A percentile compares a stretch with the other conserved stretches of the same genome.
phyloP scores from a whole-genome alignment of 2,113 vertebrate genomes.

The Leptobrachium leishanense region DNA sequence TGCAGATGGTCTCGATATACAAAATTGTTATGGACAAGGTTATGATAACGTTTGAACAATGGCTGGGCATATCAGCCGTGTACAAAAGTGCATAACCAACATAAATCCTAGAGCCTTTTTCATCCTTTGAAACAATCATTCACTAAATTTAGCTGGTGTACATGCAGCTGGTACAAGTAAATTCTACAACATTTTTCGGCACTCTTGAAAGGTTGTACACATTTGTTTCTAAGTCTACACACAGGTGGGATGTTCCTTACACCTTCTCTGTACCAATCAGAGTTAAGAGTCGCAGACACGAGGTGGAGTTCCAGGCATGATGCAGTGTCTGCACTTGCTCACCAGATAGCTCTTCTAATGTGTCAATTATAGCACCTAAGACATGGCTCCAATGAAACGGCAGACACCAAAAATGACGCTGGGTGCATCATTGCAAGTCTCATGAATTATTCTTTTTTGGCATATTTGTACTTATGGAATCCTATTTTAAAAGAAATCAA shows the following conservation, averaged over 20 bases:
- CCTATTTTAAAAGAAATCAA: neutral
- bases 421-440: neutral
- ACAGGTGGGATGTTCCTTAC: constrained; percentile 6
- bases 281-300: too few species aligned
- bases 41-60: constrained; percentile 6
- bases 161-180: constrained; percentile 1
- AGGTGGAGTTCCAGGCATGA: neutral
- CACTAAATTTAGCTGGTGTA: neutral
- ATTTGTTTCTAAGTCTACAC: neutral
- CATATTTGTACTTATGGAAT: constrained; percentile 6
- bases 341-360: too few species aligned
- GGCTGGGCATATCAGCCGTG: neutral
- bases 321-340: too few species aligned
- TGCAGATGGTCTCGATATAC: constrained; percentile 2
- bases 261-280: too few species aligned
- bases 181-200: neutral
- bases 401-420: constrained; percentile 6
- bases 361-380: neutral
- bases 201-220: neutral
- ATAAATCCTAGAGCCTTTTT: neutral
- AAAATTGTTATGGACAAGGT: neutral
- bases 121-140: constrained; percentile 1
- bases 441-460: neutral
- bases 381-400: neutral
- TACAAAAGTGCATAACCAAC: neutral